phyloP scores from a whole-genome alignment of 30 jellyfish, hydroid and myxozoan genomes.

The Cassiopea xamachana region DNA sequence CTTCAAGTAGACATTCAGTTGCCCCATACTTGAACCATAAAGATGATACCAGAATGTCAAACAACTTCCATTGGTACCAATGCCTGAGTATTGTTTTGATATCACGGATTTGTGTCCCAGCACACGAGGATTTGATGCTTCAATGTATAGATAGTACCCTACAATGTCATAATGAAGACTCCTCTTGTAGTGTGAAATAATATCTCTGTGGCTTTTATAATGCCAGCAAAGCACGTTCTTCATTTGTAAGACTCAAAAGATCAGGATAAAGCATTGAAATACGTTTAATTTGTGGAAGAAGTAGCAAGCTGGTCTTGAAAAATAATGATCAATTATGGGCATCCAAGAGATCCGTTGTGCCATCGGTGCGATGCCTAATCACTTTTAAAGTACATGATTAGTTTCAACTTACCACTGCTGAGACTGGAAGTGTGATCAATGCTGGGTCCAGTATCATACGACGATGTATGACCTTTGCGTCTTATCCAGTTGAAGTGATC shows the following conservation, averaged over 20 bases:
- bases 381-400: too few relatives aligned
- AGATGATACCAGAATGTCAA: slow-evolving; percentile 82
- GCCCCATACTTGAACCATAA: slow-evolving; percentile 67
- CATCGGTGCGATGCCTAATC: too few relatives aligned
- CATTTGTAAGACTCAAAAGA: too few relatives aligned
- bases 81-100: slow-evolving; percentile 41
- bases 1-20: slow-evolving; percentile 53
- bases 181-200: too few relatives aligned
- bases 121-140: slow-evolving; percentile 70
- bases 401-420: slow-evolving; percentile 38
- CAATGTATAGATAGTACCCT: slow-evolving; percentile 83
- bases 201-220: too few relatives aligned
- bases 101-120: slow-evolving; percentile 49
- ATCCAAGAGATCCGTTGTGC: too few relatives aligned
- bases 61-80: slow-evolving; percentile 76
- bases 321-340: too few relatives aligned
- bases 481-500: slow-evolving; percentile 76
- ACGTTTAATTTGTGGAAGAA: too few relatives aligned
- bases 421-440: slow-evolving; percentile 74
- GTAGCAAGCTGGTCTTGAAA: too few relatives aligned
- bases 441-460: slow-evolving; percentile 72
- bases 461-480: slow-evolving; percentile 52
- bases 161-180: neutral
- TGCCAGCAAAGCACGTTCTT: too few relatives aligned
- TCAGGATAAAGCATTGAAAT: too few relatives aligned